A percentile compares a stretch with the other conserved stretches of the same genome.
phyloP scores from a whole-genome alignment of 2,888 invertebrate species.

The Ctenicera cuprea region DNA sequence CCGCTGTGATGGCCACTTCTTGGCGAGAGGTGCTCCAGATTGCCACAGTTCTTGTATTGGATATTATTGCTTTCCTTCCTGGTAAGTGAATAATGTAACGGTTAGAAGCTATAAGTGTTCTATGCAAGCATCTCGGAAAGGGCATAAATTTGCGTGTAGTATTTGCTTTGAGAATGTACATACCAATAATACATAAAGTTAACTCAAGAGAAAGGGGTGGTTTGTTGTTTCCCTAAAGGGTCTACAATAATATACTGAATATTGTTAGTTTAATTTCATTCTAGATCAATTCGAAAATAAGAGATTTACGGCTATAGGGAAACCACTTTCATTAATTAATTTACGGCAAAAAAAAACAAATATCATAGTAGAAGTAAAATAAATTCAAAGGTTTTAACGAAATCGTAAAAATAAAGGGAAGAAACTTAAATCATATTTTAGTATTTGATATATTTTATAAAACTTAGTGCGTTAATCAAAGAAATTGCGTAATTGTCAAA shows the following conservation, averaged over 20 bases:
- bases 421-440: constrained; percentile 4
- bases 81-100: constrained; percentile 38
- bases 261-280: neutral
- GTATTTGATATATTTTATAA: constrained; percentile 4
- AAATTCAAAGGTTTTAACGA: neutral
- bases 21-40: constrained; percentile 43
- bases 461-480: constrained; percentile 18
- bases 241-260: neutral
- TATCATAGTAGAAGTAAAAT: too few relatives aligned
- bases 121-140: too few relatives aligned
- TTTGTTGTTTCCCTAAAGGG: neutral
- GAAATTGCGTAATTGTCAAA: neutral
- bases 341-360: too few relatives aligned
- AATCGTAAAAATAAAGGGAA: neutral
- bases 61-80: constrained; percentile 43
- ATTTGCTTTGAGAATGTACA: neutral
- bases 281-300: too few relatives aligned
- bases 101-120: too few relatives aligned
- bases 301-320: too few relatives aligned
- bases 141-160: neutral
- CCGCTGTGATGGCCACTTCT: constrained; percentile 50
- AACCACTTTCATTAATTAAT: too few relatives aligned
- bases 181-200: neutral
- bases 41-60: constrained; percentile 30
- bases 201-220: neutral